Base-by-base conservation (phyloP, 2,113 vertebrate species). In the Poeciliopsis prolifica region DNA sequence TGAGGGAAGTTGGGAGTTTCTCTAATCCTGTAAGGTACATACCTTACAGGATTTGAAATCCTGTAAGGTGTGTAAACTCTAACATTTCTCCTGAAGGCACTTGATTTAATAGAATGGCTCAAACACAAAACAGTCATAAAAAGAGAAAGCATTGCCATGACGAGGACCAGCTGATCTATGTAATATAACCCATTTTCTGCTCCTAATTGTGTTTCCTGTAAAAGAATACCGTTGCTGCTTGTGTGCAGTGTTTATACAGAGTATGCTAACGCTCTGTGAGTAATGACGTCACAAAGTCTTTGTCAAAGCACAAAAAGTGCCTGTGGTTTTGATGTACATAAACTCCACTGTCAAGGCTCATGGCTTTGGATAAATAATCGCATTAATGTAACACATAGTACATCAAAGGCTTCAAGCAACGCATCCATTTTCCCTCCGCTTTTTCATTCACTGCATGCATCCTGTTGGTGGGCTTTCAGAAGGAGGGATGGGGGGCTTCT, bases 291-390 rank as follows among this genome's bases (percentile, higher is more conserved):
- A 78, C 22, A 19, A 7, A 60, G 44, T 58, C 71, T 51, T 33
- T 37, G 37, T 62, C 60, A 58, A 37, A 29, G 33, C n/a, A 61
- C 76, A 71, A 51, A 69, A 78, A 77, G 6, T 6, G 79, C 82
- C 82, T 61, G 0, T 7, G 83, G 82, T 75, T 75, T 68, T 75
- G 62, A 84, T 15, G 60, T 79, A 87, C 58, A 82, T 75, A 76
- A 83, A 62, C 17, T 71, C 68, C 69, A 82, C 62, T 68, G 66
- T 75, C 72, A 61, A 70, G 62, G 48, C 78, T 87, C 70, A n/a
- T 26, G 68, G 82, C 72, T 78, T 69, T 67, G 70, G 77, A 78
- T 80, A 79, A 85, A 80, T 88, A 85, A 79, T 88, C 66, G 48
- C 63, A 31, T 86, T 86, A 85, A 79, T 42, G 24, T 88, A 88